Percentiles rank a stretch among this genome's conserved stretches.
phyloP scores from a whole-genome alignment of 2,888 invertebrate species.

The Lithophane ornitopus region DNA sequence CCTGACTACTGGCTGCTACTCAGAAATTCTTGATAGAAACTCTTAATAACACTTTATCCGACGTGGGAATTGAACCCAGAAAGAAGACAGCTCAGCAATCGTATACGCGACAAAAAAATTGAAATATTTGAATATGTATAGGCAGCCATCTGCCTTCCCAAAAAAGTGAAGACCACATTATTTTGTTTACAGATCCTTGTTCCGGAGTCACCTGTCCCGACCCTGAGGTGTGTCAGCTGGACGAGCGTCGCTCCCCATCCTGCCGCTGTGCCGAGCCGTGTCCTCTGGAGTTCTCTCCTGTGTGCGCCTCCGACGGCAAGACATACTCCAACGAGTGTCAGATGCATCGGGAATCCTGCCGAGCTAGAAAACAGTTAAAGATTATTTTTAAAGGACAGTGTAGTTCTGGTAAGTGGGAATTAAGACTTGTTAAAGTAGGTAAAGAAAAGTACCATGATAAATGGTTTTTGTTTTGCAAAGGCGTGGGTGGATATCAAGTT shows the following conservation, averaged over 20 bases:
- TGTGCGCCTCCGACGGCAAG: conserved; percentile 95
- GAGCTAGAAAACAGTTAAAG: conserved; percentile 93
- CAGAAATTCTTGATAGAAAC: background rate
- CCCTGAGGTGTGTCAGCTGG: conserved; percentile 96
- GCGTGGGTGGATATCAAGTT: background rate
- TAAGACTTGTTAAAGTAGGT: background rate
- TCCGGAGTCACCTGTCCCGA: conserved; percentile 94
- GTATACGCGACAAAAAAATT: background rate
- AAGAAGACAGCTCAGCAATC: too few relatives aligned
- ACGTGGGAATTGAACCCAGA: background rate
- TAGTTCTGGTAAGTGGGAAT: conserved; percentile 92
- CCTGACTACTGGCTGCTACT: too few relatives aligned
- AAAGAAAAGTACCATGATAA: background rate
- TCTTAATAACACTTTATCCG: background rate
- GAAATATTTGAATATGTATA: background rate
- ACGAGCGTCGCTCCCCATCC: conserved; percentile 93
- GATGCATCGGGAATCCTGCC: conserved; percentile 95
- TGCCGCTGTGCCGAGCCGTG: conserved; percentile 96
- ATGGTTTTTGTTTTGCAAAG: background rate
- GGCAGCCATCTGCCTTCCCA: background rate
- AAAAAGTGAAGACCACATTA: background rate
- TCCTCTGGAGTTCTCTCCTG: conserved; percentile 94
- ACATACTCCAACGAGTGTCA: conserved; percentile 96
- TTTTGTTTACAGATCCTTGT: conserved; percentile 93
- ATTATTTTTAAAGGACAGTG: conserved; percentile 96